phyloP scores from a whole-genome alignment of 2,797 vertebrate genomes.

The Megaceryle alcyon region DNA sequence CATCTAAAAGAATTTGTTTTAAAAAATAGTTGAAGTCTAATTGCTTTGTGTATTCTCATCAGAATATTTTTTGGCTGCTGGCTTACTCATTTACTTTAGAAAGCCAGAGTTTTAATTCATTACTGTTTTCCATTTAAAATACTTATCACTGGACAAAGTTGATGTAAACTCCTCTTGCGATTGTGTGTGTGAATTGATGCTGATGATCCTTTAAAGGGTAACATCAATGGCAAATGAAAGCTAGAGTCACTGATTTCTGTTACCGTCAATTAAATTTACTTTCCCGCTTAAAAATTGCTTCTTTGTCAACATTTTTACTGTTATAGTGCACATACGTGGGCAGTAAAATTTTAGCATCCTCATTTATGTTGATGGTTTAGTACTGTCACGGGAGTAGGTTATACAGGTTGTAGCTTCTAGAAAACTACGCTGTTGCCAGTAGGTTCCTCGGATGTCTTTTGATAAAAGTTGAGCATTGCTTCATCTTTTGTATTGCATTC shows the following conservation, averaged over 20 bases:
- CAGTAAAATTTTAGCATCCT: background rate
- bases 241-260: background rate
- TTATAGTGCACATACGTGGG: accelerated
- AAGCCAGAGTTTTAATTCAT: constrained; percentile 61
- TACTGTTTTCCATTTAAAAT: constrained; percentile 45
- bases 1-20: constrained; percentile 81
- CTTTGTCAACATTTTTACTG: background rate
- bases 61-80: constrained; percentile 57
- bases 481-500: background rate
- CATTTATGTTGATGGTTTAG: background rate
- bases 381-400: background rate
- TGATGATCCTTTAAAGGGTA: background rate
- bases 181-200: background rate
- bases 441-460: background rate
- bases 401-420: background rate
- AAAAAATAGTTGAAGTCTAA: constrained; percentile 76
- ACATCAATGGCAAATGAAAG: background rate
- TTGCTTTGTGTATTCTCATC: constrained; percentile 69
- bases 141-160: constrained; percentile 23
- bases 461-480: background rate
- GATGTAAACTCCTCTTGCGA: background rate
- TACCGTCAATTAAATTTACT: background rate
- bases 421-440: background rate
- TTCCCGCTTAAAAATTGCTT: background rate
- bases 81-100: constrained; percentile 48